A percentile compares a stretch with the other conserved stretches of the same genome.
Conservation (phyloP, 2,888 invertebrate genomes). For the Rhogogaster chlorosoma region DNA sequence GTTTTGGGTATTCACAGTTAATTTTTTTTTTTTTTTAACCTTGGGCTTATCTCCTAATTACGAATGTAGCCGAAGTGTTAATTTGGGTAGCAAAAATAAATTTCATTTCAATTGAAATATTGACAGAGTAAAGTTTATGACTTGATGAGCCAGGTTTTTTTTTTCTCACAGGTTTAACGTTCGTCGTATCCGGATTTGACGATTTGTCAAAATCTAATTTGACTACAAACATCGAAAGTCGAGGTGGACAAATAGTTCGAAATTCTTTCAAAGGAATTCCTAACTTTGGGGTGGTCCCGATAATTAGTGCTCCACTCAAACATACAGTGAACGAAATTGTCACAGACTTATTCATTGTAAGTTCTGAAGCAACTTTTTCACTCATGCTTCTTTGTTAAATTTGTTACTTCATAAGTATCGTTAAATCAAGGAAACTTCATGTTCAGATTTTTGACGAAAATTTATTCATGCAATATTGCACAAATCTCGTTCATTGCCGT, state of each 20-base stretch:
- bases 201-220: slow-evolving; percentile 77
- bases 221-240: slow-evolving; percentile 79
- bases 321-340: slow-evolving; percentile 82
- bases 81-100: slow-evolving; percentile 42
- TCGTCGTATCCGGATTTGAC: slow-evolving; percentile 78
- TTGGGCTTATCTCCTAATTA: too few species aligned
- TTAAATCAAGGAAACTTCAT: too few species aligned
- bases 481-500: too few species aligned
- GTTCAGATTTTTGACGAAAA: too few species aligned
- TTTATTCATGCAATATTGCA: too few species aligned
- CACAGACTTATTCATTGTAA: slow-evolving; percentile 86
- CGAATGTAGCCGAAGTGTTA: too few species aligned
- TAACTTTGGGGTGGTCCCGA: slow-evolving; percentile 85
- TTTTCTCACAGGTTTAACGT: slow-evolving; percentile 69
- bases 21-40: too few species aligned
- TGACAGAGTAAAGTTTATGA: neutral
- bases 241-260: slow-evolving; percentile 80
- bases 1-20: neutral
- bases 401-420: neutral
- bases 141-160: slow-evolving; percentile 51
- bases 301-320: slow-evolving; percentile 77
- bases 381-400: neutral
- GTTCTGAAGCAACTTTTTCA: slow-evolving; percentile 62
- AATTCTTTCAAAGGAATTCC: slow-evolving; percentile 79
- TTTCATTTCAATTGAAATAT: neutral